Conservation (phyloP, 2,797 vertebrate species). For the Acanthurus leucopareius region DNA sequence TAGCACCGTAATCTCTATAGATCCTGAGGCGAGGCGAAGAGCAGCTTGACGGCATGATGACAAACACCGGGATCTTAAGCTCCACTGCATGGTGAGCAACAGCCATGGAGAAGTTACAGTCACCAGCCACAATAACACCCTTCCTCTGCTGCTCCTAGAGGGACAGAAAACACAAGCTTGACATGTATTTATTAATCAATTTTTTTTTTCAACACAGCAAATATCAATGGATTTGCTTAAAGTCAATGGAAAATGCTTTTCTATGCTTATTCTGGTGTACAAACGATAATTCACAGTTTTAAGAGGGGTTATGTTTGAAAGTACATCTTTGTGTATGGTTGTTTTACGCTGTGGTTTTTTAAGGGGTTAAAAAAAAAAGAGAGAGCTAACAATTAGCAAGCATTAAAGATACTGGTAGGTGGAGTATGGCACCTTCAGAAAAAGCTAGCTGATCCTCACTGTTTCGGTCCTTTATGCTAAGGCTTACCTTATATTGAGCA, state of each 20-base stretch:
- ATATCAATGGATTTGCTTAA: background rate
- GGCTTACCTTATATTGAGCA: background rate
- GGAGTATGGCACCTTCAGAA: background rate
- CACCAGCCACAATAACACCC: conserved; percentile 91
- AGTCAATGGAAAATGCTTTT: background rate
- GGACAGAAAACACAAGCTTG: background rate
- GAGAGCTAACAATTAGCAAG: background rate
- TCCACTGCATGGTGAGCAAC: conserved; percentile 90
- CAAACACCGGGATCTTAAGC: conserved; percentile 89
- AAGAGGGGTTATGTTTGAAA: background rate
- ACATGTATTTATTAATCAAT: background rate
- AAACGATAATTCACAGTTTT: no score
- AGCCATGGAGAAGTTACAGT: conserved; percentile 93
- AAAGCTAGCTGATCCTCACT: background rate
- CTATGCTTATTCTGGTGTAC: background rate
- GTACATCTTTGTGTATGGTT: background rate
- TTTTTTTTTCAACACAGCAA: background rate
- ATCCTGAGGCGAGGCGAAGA: conserved; percentile 82
- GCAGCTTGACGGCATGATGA: conserved; percentile 89
- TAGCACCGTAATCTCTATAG: conserved; percentile 92
- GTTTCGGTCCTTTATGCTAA: no score
- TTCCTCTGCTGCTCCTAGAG: conserved; percentile 92
- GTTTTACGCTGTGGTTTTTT: no score
- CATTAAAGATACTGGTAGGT: background rate
- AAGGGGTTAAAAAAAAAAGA: background rate